These are phyloP conservation scores for Chrysolina haemoptera DNA, from an alignment of 2,888 invertebrate species.

Conservation along the genomic window DNA sequence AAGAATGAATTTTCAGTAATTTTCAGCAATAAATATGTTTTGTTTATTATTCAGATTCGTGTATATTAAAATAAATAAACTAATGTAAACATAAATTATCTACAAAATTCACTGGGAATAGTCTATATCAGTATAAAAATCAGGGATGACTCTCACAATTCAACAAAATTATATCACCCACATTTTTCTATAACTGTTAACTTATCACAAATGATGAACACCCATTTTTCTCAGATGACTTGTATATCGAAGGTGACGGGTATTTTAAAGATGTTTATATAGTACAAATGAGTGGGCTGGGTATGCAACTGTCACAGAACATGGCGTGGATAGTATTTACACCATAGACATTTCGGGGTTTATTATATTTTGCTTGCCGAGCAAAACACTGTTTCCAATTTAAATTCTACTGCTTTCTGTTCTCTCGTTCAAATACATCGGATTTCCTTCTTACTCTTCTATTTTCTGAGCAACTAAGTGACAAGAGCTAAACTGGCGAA, in stretches of 20 bases:
- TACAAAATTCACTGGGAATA: conserved; percentile 18
- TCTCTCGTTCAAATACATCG: too few relatives aligned
- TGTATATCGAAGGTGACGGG: background rate
- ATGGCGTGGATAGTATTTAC: too few relatives aligned
- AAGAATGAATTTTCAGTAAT: background rate
- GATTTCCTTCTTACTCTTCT: too few relatives aligned
- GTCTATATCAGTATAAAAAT: conserved; percentile 18
- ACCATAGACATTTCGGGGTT: too few relatives aligned
- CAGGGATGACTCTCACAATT: background rate
- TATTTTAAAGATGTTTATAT: background rate
- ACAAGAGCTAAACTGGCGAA: too few relatives aligned
- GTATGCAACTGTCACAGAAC: too few relatives aligned
- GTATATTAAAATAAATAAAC: conserved; percentile 29
- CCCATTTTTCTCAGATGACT: background rate
- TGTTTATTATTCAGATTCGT: conserved; percentile 3
- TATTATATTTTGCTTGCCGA: too few relatives aligned
- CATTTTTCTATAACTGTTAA: background rate
- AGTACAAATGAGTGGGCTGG: too few relatives aligned
- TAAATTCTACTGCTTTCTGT: too few relatives aligned
- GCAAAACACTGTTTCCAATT: too few relatives aligned
- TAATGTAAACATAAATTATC: conserved; percentile 24
- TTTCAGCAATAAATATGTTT: conserved; percentile 7
- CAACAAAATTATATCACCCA: background rate
- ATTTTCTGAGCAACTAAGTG: too few relatives aligned
- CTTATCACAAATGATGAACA: conserved; percentile 11